Evolutionary conservation across 2,888 invertebrate species (phyloP).

Genomic region (Hanleya hanleyi): DNA sequence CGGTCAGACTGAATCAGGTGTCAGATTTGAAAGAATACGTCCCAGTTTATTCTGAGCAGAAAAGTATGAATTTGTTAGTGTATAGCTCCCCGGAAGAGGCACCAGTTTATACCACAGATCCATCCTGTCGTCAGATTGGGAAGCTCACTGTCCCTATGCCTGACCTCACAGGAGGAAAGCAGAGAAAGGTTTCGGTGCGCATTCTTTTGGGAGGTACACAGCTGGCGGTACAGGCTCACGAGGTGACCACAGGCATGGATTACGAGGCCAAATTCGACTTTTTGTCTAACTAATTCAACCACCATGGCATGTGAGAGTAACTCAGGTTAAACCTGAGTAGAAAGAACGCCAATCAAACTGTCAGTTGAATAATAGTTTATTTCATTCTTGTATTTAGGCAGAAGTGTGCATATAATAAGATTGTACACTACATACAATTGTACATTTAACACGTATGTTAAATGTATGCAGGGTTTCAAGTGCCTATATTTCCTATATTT

Average conservation of each 20-base stretch:
- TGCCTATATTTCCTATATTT: no score
- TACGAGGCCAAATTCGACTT: background rate
- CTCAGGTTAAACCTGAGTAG: no score
- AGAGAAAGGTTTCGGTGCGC: slow-evolving; percentile 25
- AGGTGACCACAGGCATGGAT: slow-evolving; percentile 20
- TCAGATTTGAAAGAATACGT: background rate
- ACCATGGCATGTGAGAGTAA: no score
- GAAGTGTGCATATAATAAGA: no score
- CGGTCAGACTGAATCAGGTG: background rate
- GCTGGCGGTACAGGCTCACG: slow-evolving; percentile 31
- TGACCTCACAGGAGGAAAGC: slow-evolving; percentile 25
- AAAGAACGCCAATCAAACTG: no score
- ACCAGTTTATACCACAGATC: slow-evolving; percentile 34
- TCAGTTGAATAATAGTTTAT: no score
- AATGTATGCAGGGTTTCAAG: no score
- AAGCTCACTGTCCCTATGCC: slow-evolving; percentile 34
- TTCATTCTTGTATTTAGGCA: no score
- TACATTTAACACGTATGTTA: no score
- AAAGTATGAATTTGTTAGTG: slow-evolving; percentile 5
- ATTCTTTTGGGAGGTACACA: slow-evolving; percentile 45
- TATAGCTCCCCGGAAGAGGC: slow-evolving; percentile 18
- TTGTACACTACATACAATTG: no score
- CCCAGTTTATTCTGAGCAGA: slow-evolving; percentile 1
- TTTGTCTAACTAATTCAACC: background rate
- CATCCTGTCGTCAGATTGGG: slow-evolving; percentile 29